Base-by-base conservation (phyloP, 2,888 invertebrate species). In the Cremastinae sp. region DNA sequence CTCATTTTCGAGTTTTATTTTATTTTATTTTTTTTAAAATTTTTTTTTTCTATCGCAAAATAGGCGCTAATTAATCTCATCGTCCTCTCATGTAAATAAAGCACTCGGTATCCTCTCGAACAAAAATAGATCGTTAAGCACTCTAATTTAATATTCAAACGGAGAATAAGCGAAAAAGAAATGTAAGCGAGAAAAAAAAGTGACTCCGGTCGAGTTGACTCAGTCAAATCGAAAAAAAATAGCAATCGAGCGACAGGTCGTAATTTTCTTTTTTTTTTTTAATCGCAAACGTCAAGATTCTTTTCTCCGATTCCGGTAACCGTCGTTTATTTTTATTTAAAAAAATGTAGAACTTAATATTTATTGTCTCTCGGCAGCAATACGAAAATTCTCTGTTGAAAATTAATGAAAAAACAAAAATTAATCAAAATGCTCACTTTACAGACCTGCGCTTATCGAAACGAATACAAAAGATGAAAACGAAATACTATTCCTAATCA, bases 401-500 rank as follows among this genome's bases (percentile, higher is more conserved):
- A 28, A 28, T 28, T 2, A 28, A 28, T 3, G 28, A 28, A 28
- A 28, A 28, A 28, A 28, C 2, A 28, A 28, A 5, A 47, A 56
- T 28, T 16, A 58, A 43, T 65, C 49, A 14, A 35, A 65, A 3
- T 28, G 53, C 41, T 70, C 53, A 41, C 59, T 53, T 55, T 72
- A 49, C 39, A 49, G 69, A 72, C 65, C 73, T 73, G 59, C 65
- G 76, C 68, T 69, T 64, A 58, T 53, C 18, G 47, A 43, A 20
- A 5, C 49, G 37, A 20, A 20, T 22, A 43, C n/a, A 35, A 43
- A 28, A 61, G n/a, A 69, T 22, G 61, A 20, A 55, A 59, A 61
- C 55, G 61, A 70, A 69, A 74, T 56, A 65, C 82, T 83, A 85
- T 86, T 86, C 83, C 84, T 85, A 82, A 85, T 83, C 78, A 81